Evolutionary conservation across 2,888 invertebrate genomes (phyloP).

Genomic region (Cordilura impudica): DNA sequence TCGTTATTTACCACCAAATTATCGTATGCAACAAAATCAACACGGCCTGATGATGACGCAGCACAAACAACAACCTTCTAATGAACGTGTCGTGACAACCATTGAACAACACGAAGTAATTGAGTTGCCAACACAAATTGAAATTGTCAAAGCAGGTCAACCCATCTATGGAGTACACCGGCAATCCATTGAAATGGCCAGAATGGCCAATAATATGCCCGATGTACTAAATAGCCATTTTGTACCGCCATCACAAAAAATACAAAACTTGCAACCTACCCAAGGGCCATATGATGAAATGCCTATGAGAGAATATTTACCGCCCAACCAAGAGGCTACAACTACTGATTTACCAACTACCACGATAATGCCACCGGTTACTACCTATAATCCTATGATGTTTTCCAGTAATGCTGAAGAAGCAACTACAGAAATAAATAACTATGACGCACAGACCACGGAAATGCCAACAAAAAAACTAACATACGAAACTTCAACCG

Average conservation of each 20-base stretch:
- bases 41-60: not conserved
- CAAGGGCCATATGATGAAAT: constrained; percentile 42
- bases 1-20: constrained; percentile 68
- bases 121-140: constrained; percentile 71
- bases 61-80: not conserved
- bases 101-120: constrained; percentile 71
- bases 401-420: not conserved
- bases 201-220: not conserved
- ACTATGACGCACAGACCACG: constrained; percentile 8
- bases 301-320: constrained; percentile 65
- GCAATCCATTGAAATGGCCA: constrained; percentile 13
- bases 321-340: constrained; percentile 57
- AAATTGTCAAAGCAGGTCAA: constrained; percentile 65
- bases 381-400: not conserved
- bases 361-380: not conserved
- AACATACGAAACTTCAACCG: constrained; percentile 37
- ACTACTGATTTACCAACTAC: constrained; percentile 11
- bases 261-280: constrained; percentile 27
- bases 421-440: not conserved
- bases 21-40: constrained; percentile 12
- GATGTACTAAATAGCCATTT: not conserved
- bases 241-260: constrained; percentile 59
- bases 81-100: constrained; percentile 55
- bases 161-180: constrained; percentile 27
- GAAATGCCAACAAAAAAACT: constrained; percentile 10